Base-by-base conservation (phyloP, 1,140 invertebrate species). In the Halotydeus destructor region DNA sequence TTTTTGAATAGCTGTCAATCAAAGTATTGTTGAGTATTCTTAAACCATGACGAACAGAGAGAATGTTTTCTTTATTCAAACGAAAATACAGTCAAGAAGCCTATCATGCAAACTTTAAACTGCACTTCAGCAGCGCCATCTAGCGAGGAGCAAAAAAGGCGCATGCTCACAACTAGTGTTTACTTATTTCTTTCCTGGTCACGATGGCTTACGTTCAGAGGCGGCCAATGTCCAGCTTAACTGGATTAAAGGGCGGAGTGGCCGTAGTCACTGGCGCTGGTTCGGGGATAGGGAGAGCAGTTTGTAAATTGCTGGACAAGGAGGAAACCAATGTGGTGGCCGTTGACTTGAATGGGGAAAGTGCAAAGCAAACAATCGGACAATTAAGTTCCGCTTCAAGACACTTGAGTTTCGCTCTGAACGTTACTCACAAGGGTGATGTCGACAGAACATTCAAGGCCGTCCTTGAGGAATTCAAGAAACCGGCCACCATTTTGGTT, bases 241-340 rank as follows among this genome's bases (percentile, higher is more conserved):
- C n/a, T n/a, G n/a, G n/a, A n/a, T n/a, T n/a, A n/a, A 14, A 14
- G 14, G 35, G 35, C 5, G 5, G 43, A 43, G 35, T 52, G 6
- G 52, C 52, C 11, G 3, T 51, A 35, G 49, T 61, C 57, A 33
- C 35, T 5, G 84, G 84, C 38, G 83, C 76, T 41, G 82, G 78
- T 3, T n/a, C n/a, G n/a, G n/a, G n/a, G n/a, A n/a, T n/a, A n/a
- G n/a, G n/a, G n/a, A n/a, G n/a, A n/a, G 76, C 80, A 34, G 69
- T 76, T 35, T 85, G 79, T 55, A 67, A 71, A 41, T 56, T 75
- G 18, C 59, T 89, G 44, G 76, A 78, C 1, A 64, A 68, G 47
- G 74, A 85, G 57, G 82, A 81, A 6, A 78, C 80, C n/a, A 72
- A 66, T 18, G 65, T 89, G 31, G 71, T 84, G 41, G 9, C 14